Base-by-base conservation (phyloP, 2,888 invertebrate genomes). In the Stictocephala bisonia region DNA sequence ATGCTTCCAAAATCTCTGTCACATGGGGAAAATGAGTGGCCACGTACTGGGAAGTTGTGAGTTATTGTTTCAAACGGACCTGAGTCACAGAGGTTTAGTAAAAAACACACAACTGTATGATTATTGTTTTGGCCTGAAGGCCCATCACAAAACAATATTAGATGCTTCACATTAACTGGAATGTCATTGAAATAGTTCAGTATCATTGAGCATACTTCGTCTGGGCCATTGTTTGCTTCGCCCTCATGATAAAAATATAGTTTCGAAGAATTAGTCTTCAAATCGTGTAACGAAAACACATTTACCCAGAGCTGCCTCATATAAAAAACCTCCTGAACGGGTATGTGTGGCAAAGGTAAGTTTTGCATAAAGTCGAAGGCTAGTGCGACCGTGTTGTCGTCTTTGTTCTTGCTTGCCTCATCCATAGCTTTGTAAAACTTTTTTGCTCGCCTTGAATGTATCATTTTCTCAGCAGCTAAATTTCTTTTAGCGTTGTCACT, bases 281-380 rank as follows among this genome's bases (percentile, higher is more conserved):
- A 48, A 51, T 76, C 69, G 20, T 79, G 69, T 15, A 77, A 53
- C n/a, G 70, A 67, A 71, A 79, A 79, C 24, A 74, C 71, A 41
- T 76, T 70, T 22, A 76, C 74, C 79, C 79, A 77, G n/a, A 79
- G 58, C 72, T 80, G 76, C 48, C 78, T 50, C 1, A 76, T 67
- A 68, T 82, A 81, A 74, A 82, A 80, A 29, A 78, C 74, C 51
- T 80, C 79, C 73, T 81, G 80, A 1, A 81, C 80, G 26, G 81
- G 80, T 48, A 80, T 53, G 31, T 74, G 18, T 50, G 78, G 78
- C 24, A 80, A 48, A 9, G 77, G 78, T 22, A 79, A 53, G 72
- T 80, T 80, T 74, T 81, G 80, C 78, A 81, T 80, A 60, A 71
- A 80, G 71, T 81, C 80, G 69, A 80, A 79, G 27, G 58, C 40